Evolutionary conservation across 2,797 vertebrate species (phyloP).

Genomic region (Cossypha polioptera): DNA sequence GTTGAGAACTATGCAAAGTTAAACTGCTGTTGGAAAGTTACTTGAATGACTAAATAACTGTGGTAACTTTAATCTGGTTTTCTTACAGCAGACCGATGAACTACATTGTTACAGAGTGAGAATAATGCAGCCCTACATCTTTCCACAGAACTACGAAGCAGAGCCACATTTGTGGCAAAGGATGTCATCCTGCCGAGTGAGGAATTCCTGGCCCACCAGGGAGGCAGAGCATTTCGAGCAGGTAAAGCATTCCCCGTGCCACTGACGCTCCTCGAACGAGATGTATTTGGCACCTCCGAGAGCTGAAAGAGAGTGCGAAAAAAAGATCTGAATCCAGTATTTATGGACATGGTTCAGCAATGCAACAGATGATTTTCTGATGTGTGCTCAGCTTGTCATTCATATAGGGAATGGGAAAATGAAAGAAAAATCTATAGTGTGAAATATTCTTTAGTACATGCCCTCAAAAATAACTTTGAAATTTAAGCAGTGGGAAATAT

Average conservation of each 20-base stretch:
- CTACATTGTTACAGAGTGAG: neutral
- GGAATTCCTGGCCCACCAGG: slow-evolving; percentile 89
- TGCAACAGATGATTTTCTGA: neutral
- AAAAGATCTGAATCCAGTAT: neutral
- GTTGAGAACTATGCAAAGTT: neutral
- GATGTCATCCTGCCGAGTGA: slow-evolving; percentile 84
- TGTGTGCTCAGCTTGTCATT: neutral
- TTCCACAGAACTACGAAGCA: slow-evolving; percentile 72
- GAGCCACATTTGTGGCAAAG: slow-evolving; percentile 88
- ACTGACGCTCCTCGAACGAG: slow-evolving; percentile 94
- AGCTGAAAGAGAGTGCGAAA: slow-evolving; percentile 75
- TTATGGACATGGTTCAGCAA: neutral
- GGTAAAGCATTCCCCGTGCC: slow-evolving; percentile 94
- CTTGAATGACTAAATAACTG: neutral
- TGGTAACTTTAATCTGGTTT: neutral
- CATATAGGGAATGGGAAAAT: neutral
- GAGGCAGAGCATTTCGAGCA: slow-evolving; percentile 86
- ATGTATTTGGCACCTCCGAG: slow-evolving; percentile 89
- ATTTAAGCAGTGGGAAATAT: neutral
- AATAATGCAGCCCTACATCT: neutral
- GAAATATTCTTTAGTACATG: neutral
- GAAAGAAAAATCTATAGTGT: neutral
- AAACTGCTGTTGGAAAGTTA: neutral
- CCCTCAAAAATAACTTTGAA: neutral
- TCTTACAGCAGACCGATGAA: neutral